phyloP scores from a whole-genome alignment of 2,797 vertebrate species.

The Petrocephalus sullivani region DNA sequence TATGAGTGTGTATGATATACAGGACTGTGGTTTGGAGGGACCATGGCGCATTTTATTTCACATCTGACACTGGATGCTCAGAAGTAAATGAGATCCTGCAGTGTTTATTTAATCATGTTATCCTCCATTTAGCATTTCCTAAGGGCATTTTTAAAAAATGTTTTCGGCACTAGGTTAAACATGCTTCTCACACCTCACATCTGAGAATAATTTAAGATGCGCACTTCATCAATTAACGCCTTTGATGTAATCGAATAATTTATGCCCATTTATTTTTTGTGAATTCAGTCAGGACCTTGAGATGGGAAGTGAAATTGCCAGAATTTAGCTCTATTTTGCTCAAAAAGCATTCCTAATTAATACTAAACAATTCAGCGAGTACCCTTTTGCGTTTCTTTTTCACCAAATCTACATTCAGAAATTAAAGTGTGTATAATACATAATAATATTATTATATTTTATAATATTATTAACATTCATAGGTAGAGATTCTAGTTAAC shows the following conservation, averaged over 20 bases:
- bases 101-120: not conserved
- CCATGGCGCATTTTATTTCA: not conserved
- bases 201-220: not conserved
- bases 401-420: not conserved
- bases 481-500: not conserved
- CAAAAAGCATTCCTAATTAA: not conserved
- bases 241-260: not conserved
- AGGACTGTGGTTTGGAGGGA: not conserved
- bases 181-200: not conserved
- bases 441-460: not conserved
- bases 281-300: slow-evolving; percentile 2
- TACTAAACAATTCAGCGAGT: not conserved
- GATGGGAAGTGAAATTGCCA: not conserved
- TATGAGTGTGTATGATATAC: not conserved
- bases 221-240: slow-evolving; percentile 6
- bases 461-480: not conserved
- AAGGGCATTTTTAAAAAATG: not conserved
- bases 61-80: not conserved
- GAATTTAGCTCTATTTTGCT: not conserved
- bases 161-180: not conserved
- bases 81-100: not conserved
- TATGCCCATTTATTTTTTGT: not conserved
- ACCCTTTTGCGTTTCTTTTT: not conserved
- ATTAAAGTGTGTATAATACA: not conserved
- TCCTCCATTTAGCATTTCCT: not conserved